These are phyloP conservation scores for Bombus soroeensis DNA, from an alignment of 1,140 invertebrate genomes.

Conservation along the genomic window DNA sequence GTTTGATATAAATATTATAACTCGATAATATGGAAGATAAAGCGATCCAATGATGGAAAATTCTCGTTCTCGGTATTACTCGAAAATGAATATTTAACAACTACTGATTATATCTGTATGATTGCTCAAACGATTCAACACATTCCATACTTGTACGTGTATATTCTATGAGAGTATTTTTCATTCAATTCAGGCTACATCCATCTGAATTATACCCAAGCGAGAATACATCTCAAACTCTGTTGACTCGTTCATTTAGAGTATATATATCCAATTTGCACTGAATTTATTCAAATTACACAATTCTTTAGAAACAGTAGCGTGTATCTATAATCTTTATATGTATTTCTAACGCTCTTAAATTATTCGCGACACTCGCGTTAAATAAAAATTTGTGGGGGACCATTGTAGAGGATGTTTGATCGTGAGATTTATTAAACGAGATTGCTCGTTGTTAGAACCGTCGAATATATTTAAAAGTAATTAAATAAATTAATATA, in stretches of 20 bases:
- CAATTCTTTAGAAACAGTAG: not conserved
- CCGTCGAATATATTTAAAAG: no score
- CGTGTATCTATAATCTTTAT: not conserved
- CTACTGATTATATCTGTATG: not conserved
- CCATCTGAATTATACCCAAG: not conserved
- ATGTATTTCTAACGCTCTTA: not conserved
- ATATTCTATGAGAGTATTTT: no score
- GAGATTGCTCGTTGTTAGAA: no score
- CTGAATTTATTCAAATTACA: not conserved
- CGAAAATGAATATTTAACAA: not conserved
- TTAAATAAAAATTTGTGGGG: no score
- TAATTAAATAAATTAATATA: no score
- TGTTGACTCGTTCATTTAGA: not conserved
- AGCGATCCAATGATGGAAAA: not conserved
- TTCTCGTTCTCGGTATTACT: not conserved
- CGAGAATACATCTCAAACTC: no score
- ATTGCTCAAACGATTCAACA: no score
- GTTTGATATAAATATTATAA: not conserved
- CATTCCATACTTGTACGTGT: no score
- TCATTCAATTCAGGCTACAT: not conserved
- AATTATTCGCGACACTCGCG: not conserved
- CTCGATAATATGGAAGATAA: not conserved
- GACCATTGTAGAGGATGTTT: no score
- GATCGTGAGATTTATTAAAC: no score
- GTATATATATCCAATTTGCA: not conserved